Conservation (phyloP, 2,113 vertebrate species). For the Halichoerus grypus region DNA sequence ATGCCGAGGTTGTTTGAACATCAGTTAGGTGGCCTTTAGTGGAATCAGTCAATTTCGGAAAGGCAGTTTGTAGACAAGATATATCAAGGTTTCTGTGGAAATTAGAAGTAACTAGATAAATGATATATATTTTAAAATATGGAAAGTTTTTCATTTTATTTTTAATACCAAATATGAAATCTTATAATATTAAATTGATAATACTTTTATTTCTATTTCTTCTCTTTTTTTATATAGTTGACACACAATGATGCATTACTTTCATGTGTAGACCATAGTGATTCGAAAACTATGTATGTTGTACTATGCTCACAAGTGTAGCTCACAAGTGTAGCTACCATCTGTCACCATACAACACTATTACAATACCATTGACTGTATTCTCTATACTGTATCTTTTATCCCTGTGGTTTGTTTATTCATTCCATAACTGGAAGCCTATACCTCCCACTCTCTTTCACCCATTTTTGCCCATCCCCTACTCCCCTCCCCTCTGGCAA, state of each 20-base stretch:
- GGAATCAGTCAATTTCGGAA: not conserved
- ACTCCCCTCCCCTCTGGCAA: not conserved
- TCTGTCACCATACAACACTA: not conserved
- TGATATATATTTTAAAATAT: not conserved
- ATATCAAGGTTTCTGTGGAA: not conserved
- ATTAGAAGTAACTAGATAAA: not conserved
- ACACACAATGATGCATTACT: not conserved
- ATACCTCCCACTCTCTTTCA: not conserved
- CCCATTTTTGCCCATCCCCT: not conserved
- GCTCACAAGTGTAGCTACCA: not conserved
- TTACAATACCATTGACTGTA: not conserved
- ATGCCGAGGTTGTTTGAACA: not conserved
- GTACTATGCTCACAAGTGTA: not conserved
- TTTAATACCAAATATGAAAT: not conserved
- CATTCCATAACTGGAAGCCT: not conserved
- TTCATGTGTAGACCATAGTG: not conserved
- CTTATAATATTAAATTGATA: not conserved
- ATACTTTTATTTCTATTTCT: not conserved
- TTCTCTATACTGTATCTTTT: not conserved
- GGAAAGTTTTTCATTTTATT: not conserved
- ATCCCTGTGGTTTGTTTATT: not conserved
- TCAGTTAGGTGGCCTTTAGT: not conserved
- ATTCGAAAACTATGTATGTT: not conserved
- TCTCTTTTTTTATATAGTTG: not conserved
- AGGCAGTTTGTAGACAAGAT: not conserved